Conservation (phyloP, 1,140 invertebrate genomes). For the Trichomalopsis sarcophagae region DNA sequence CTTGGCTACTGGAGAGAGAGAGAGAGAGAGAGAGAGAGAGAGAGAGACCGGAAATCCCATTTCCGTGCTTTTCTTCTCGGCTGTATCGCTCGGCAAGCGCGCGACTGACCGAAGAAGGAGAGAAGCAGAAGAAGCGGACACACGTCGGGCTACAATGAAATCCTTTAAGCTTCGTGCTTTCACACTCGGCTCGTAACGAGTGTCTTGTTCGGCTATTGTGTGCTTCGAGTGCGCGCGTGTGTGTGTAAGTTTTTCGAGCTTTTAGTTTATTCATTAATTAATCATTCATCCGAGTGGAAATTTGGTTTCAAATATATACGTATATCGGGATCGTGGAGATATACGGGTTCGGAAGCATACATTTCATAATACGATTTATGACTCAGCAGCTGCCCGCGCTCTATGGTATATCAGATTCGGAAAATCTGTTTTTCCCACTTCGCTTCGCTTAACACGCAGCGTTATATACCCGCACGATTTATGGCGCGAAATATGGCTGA, state of each 20-base stretch:
- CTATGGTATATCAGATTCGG: too few species aligned
- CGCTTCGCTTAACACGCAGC: too few species aligned
- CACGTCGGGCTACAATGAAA: slow-evolving; percentile 2
- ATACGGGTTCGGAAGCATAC: too few species aligned
- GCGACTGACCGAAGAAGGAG: background rate
- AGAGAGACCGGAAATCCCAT: slow-evolving; percentile 16
- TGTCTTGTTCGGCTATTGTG: background rate
- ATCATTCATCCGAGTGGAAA: too few species aligned
- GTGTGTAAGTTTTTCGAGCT: background rate
- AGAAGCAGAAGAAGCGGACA: background rate
- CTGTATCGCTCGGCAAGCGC: background rate
- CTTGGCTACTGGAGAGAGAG: background rate
- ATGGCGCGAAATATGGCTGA: too few species aligned
- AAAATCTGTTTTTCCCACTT: too few species aligned
- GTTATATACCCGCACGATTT: too few species aligned
- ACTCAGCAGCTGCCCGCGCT: too few species aligned
- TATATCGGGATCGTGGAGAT: too few species aligned
- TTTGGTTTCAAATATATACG: too few species aligned
- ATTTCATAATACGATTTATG: too few species aligned
- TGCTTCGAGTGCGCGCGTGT: background rate
- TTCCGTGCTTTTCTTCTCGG: slow-evolving; percentile 30
- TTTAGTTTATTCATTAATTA: too few species aligned
- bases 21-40: background rate
- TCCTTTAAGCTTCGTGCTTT: background rate
- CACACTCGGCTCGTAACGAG: background rate